Conservation (phyloP, 2,888 invertebrate genomes). For the Trichogramma evanescens region DNA sequence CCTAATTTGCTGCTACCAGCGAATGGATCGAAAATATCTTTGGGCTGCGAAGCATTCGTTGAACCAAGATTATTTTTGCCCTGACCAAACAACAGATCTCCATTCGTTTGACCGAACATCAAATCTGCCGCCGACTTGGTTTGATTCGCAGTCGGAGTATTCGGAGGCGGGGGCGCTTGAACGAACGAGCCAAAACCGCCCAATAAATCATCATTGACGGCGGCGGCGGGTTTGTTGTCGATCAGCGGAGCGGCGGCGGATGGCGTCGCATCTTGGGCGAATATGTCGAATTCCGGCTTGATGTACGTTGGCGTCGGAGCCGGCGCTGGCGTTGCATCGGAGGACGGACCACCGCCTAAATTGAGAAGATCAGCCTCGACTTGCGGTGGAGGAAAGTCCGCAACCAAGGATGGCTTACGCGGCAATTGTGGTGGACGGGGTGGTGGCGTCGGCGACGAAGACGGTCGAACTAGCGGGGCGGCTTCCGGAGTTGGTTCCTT, state of each 20-base stretch:
- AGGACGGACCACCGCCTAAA: constrained; percentile 27
- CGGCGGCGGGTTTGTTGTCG: not conserved
- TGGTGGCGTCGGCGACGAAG: constrained; percentile 1
- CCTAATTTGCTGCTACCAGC: constrained; percentile 25
- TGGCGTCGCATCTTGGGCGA: constrained; percentile 13
- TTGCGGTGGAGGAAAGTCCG: not conserved
- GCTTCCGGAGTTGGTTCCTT: not conserved
- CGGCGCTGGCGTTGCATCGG: constrained; percentile 18
- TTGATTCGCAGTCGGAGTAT: constrained; percentile 24
- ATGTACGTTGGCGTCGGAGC: constrained; percentile 20
- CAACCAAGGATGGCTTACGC: not conserved
- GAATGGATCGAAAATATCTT: constrained; percentile 37
- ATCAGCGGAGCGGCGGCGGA: no score
- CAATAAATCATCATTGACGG: constrained; percentile 33
- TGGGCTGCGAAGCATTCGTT: constrained; percentile 10
- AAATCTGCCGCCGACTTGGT: constrained; percentile 27
- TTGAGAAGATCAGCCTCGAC: constrained; percentile 43
- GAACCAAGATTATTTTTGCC: constrained; percentile 12
- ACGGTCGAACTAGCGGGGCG: not conserved
- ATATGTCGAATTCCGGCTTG: constrained; percentile 38
- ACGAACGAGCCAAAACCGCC: constrained; percentile 33
- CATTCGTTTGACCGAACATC: constrained; percentile 32
- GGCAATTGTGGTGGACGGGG: not conserved
- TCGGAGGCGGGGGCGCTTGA: constrained; percentile 7
- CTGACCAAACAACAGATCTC: constrained; percentile 34